phyloP scores from a whole-genome alignment of 2,888 invertebrate genomes.

The Macroteleia sp. region DNA sequence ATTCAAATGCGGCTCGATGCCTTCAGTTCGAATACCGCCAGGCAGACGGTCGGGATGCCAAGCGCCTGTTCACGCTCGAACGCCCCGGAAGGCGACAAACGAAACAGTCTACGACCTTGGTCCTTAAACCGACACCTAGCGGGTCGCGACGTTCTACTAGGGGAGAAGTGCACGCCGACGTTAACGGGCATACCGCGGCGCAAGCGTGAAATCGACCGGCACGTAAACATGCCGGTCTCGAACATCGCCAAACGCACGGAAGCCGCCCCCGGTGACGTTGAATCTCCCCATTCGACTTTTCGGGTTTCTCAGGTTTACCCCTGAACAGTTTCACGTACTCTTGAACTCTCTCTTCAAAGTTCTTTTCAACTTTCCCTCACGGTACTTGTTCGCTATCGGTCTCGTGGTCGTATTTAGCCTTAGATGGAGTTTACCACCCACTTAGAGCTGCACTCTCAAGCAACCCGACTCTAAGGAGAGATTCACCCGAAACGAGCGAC shows the following conservation, averaged over 20 bases:
- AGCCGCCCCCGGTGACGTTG: slow-evolving; percentile 71
- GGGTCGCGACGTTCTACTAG: slow-evolving; percentile 86
- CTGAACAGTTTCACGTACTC: slow-evolving; percentile 85
- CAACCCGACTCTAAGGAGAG: slow-evolving; percentile 85
- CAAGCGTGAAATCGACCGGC: slow-evolving; percentile 50
- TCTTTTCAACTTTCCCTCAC: slow-evolving; percentile 90
- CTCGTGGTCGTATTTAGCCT: slow-evolving; percentile 86
- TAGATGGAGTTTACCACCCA: slow-evolving; percentile 85
- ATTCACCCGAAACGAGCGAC: slow-evolving; percentile 85
- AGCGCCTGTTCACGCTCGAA: slow-evolving; percentile 72
- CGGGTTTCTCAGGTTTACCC: slow-evolving; percentile 86
- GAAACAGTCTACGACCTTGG: slow-evolving; percentile 76
- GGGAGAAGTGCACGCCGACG: slow-evolving; percentile 83
- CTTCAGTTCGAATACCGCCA: slow-evolving; percentile 73
- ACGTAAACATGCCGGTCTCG: too few relatives aligned
- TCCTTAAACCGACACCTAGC: slow-evolving; percentile 84
- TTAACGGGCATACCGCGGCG: slow-evolving; percentile 63
- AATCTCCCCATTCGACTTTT: slow-evolving; percentile 82
- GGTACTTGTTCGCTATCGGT: slow-evolving; percentile 88
- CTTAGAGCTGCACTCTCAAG: slow-evolving; percentile 86
- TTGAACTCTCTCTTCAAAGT: slow-evolving; percentile 86
- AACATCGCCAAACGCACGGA: slow-evolving; percentile 66
- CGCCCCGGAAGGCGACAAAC: slow-evolving; percentile 40
- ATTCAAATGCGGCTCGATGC: slow-evolving; percentile 75
- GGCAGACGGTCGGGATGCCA: slow-evolving; percentile 76